Percentiles rank a stretch among this genome's conserved stretches.
Conservation (phyloP, 1,140 invertebrate genomes). For the Drosophila guanche region DNA sequence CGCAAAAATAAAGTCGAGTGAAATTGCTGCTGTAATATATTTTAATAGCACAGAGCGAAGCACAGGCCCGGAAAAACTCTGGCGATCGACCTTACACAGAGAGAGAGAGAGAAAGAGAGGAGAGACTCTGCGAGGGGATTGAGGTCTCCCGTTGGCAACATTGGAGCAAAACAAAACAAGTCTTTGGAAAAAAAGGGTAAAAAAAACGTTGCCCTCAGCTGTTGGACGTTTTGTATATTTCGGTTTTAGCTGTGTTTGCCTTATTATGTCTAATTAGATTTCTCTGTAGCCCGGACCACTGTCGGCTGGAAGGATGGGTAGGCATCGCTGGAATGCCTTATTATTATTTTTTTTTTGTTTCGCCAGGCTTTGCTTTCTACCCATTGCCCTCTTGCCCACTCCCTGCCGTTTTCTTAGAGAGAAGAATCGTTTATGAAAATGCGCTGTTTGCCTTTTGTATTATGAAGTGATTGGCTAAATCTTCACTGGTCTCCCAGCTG, state of each 20-base stretch:
- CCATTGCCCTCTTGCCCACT: background rate
- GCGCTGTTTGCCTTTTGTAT: conserved; percentile 19
- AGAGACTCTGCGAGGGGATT: background rate
- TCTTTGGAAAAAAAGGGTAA: conserved; percentile 34
- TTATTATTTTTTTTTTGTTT: conserved; percentile 25
- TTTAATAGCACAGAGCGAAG: conserved; percentile 63
- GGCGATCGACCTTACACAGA: conserved; percentile 31
- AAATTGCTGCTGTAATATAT: conserved; percentile 80
- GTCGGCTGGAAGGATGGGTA: conserved; percentile 10
- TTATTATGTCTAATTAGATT: conserved; percentile 80
- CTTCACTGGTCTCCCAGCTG: conserved; percentile 6
- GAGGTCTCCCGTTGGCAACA: conserved; percentile 22
- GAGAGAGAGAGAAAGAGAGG: background rate
- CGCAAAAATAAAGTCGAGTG: conserved; percentile 76
- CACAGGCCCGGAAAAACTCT: conserved; percentile 55
- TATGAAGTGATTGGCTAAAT: conserved; percentile 42
- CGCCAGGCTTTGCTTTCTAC: conserved; percentile 2
- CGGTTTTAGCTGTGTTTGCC: conserved; percentile 36
- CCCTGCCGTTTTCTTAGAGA: conserved; percentile 17
- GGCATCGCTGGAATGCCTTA: conserved; percentile 32
- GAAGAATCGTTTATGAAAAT: conserved; percentile 38
- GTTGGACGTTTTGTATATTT: background rate
- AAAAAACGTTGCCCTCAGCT: conserved; percentile 44
- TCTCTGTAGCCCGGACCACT: conserved; percentile 41
- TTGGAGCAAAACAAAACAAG: conserved; percentile 46